Conservation (phyloP, 2,797 vertebrate species). For the Rhabdomys pumilio region DNA sequence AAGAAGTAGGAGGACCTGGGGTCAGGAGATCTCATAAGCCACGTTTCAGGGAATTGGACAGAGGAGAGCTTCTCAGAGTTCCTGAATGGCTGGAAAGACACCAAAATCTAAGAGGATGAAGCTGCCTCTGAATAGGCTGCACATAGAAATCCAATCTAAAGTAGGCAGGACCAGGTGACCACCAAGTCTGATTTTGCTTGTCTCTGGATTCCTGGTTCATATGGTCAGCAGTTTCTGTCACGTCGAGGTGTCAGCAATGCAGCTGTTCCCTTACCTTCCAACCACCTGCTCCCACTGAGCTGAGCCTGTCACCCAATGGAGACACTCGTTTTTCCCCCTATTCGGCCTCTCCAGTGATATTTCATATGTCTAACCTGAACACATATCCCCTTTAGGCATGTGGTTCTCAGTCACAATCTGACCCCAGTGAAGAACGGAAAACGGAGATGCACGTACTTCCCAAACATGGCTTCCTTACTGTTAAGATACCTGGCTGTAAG, state of each 20-base stretch:
- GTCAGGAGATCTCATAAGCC: neutral
- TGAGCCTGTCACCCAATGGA: neutral
- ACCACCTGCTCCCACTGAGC: neutral
- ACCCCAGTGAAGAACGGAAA: neutral
- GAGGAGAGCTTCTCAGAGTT: neutral
- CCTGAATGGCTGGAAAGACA: neutral
- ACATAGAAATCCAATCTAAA: fast-evolving
- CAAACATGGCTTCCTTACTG: neutral
- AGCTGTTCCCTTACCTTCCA: neutral
- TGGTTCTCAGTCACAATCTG: neutral
- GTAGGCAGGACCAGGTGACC: neutral
- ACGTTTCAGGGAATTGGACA: neutral
- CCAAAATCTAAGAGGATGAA: neutral
- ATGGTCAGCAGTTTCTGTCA: neutral
- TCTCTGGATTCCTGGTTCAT: neutral
- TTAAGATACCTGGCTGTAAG: neutral
- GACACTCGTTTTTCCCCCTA: neutral
- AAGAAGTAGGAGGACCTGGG: neutral
- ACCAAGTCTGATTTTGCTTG: neutral
- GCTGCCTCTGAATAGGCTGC: fast-evolving
- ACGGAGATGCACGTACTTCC: neutral
- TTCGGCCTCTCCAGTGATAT: fast-evolving
- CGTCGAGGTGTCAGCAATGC: neutral
- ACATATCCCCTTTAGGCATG: neutral
- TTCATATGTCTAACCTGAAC: neutral